Evolutionary conservation across 2,113 vertebrate species (phyloP).

Genomic region (Cnemophilus loriae): DNA sequence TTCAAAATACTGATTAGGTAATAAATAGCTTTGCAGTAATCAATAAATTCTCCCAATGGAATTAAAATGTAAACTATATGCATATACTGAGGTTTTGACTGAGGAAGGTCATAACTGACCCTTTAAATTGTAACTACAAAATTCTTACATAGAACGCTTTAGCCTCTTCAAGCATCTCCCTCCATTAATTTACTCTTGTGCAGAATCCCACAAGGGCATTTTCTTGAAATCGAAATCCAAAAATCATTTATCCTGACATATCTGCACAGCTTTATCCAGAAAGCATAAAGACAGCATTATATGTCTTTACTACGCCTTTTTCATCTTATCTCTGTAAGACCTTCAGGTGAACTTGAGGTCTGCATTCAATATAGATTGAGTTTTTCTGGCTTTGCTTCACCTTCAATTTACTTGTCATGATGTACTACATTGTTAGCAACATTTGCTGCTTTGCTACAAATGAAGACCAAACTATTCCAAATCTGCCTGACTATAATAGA

Average conservation of each 20-base stretch:
- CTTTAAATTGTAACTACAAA: not conserved
- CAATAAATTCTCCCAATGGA: not conserved
- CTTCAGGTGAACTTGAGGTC: not conserved
- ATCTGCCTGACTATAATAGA: not conserved
- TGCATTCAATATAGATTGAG: not conserved
- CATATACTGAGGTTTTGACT: not conserved
- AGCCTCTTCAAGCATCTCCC: not conserved
- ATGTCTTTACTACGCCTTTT: not conserved
- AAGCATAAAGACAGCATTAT: not conserved
- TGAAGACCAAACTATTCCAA: not conserved
- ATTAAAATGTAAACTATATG: not conserved
- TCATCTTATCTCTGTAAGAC: not conserved
- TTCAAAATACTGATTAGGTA: not conserved
- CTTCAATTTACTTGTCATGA: not conserved
- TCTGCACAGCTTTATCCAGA: not conserved
- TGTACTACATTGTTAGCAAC: not conserved
- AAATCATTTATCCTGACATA: not conserved
- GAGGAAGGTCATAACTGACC: not conserved
- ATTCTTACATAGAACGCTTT: not conserved
- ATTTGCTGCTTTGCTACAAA: not conserved
- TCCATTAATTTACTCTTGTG: not conserved
- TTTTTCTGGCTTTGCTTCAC: not conserved
- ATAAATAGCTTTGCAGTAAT: not conserved
- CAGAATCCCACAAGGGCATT: not conserved
- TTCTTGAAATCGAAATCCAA: constrained; percentile 40